Conservation (phyloP, 2,888 invertebrate genomes). For the Parnassius glacialis region DNA sequence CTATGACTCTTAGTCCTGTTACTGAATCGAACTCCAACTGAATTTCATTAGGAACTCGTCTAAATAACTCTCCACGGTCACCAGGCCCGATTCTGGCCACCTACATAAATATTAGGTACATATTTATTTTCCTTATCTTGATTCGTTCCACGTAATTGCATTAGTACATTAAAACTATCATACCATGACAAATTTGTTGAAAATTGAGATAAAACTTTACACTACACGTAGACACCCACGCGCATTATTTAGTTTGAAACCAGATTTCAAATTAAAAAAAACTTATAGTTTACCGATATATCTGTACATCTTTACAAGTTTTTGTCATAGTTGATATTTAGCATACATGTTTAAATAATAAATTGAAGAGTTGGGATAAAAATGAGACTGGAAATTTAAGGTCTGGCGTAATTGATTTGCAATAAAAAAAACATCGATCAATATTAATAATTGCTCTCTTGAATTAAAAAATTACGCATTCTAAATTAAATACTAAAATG, state of each 20-base stretch:
- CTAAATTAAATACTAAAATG: too few species aligned
- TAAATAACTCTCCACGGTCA: conserved; percentile 18
- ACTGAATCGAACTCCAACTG: conserved; percentile 34
- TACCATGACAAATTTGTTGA: conserved; percentile 26
- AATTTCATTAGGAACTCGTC: conserved; percentile 30
- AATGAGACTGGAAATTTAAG: too few species aligned
- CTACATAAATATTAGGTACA: conserved; percentile 15
- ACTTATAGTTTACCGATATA: conserved; percentile 12
- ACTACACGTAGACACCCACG: conserved; percentile 22
- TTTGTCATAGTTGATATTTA: conserved; percentile 15
- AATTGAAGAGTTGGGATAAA: not conserved
- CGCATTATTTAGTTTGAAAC: conserved; percentile 24
- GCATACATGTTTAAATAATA: conserved; percentile 5
- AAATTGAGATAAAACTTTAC: conserved; percentile 25
- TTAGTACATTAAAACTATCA: conserved; percentile 28
- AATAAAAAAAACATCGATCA: too few species aligned
- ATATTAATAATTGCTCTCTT: too few species aligned
- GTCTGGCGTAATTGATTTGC: too few species aligned
- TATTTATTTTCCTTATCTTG: conserved; percentile 24
- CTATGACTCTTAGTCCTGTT: conserved; percentile 43
- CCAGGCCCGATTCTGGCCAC: conserved; percentile 7
- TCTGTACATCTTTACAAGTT: conserved; percentile 3
- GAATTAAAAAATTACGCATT: too few species aligned
- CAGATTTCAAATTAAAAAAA: conserved; percentile 13
- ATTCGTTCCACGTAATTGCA: conserved; percentile 27